phyloP scores from a whole-genome alignment of 1,140 invertebrate genomes.

The Acromyrmex charruanus region DNA sequence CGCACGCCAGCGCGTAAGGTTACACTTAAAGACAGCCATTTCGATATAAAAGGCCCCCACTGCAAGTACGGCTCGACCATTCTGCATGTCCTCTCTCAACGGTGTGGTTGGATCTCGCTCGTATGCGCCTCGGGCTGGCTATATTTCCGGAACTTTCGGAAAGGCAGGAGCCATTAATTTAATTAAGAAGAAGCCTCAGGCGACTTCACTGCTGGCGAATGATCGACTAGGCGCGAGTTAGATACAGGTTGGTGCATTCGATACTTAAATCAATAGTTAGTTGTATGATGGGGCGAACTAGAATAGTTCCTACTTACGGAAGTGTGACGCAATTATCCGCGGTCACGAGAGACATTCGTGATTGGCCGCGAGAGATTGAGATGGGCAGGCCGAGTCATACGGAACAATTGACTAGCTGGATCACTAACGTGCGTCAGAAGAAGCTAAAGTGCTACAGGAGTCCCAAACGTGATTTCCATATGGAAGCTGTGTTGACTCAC shows the following conservation, averaged over 20 bases:
- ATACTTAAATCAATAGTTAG: conserved; percentile 73
- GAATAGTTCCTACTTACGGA: background rate
- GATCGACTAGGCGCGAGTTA: conserved; percentile 74
- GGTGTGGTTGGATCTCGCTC: conserved; percentile 72
- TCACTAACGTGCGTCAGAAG: conserved; percentile 84
- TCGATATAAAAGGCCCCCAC: conserved; percentile 73
- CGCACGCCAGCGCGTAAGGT: conserved; percentile 69
- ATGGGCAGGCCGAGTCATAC: conserved; percentile 75
- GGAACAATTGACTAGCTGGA: conserved; percentile 84
- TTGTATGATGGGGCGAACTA: conserved; percentile 15
- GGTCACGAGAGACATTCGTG: background rate
- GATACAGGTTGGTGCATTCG: conserved; percentile 82
- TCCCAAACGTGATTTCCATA: conserved; percentile 83
- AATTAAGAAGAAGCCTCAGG: background rate
- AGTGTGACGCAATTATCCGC: background rate
- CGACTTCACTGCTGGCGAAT: background rate
- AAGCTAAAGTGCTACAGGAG: conserved; percentile 81
- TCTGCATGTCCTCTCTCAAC: conserved; percentile 54
- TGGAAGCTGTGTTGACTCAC: conserved; percentile 84
- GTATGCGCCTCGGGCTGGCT: background rate
- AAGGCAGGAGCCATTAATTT: too few relatives aligned
- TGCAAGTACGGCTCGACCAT: background rate
- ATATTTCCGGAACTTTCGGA: too few relatives aligned
- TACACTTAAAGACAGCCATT: conserved; percentile 32
- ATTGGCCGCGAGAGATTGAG: conserved; percentile 64